phyloP scores from a whole-genome alignment of 2,888 invertebrate genomes.

The Sipha maydis region DNA sequence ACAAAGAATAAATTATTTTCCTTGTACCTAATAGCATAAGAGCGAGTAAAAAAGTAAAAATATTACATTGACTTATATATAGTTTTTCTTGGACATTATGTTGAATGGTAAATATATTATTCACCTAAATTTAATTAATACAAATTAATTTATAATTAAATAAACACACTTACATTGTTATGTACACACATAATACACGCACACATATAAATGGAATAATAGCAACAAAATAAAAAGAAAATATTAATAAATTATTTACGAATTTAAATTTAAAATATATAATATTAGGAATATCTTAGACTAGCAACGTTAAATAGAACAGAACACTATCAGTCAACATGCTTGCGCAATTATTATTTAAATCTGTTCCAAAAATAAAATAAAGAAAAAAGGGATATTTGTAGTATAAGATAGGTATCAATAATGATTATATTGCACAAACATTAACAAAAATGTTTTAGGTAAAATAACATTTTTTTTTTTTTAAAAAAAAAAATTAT shows the following conservation, averaged over 20 bases:
- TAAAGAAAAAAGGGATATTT: slow-evolving; percentile 46
- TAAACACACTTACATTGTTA: slow-evolving; percentile 58
- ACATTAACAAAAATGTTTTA: slow-evolving; percentile 61
- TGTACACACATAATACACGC: slow-evolving; percentile 62
- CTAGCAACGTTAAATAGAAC: slow-evolving; percentile 61
- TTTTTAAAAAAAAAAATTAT: slow-evolving; percentile 50
- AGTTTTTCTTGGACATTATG: slow-evolving; percentile 46
- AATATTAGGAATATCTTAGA: slow-evolving; percentile 62
- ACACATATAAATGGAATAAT: slow-evolving; percentile 61
- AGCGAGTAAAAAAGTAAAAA: slow-evolving; percentile 58
- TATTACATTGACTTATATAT: slow-evolving; percentile 54
- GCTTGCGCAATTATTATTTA: slow-evolving; percentile 61
- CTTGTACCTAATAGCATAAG: slow-evolving; percentile 29
- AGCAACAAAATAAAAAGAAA: slow-evolving; percentile 53
- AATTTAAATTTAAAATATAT: slow-evolving; percentile 59
- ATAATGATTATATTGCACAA: slow-evolving; percentile 61
- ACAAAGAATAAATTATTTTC: slow-evolving; percentile 35
- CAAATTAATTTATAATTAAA: slow-evolving; percentile 48
- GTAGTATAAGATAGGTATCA: slow-evolving; percentile 51
- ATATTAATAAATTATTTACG: slow-evolving; percentile 46
- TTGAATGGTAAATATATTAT: slow-evolving; percentile 47
- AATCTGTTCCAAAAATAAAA: slow-evolving; percentile 57
- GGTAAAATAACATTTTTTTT: slow-evolving; percentile 50
- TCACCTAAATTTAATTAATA: slow-evolving; percentile 44
- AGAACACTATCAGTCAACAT: slow-evolving; percentile 61